Conservation (phyloP, 1,140 invertebrate species). For the Drosophila parabipectinata region DNA sequence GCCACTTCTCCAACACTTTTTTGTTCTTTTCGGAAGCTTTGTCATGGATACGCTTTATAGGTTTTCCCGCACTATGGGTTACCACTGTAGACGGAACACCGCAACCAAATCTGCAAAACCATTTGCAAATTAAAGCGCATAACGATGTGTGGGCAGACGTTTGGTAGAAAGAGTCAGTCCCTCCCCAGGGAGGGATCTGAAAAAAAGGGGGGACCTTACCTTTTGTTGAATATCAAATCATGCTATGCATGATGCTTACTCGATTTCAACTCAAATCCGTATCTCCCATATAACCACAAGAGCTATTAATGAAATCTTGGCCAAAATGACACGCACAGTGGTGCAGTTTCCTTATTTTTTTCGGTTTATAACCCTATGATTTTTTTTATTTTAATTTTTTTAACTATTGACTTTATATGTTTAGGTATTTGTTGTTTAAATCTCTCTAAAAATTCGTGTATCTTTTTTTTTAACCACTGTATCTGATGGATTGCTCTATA, state of each 20-base stretch:
- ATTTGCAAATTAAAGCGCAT: constrained; percentile 67
- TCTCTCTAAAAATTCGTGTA: too few relatives aligned
- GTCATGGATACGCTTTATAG: constrained; percentile 14
- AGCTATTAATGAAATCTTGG: constrained; percentile 76
- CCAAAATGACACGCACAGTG: constrained; percentile 60
- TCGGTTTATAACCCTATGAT: too few relatives aligned
- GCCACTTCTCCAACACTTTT: constrained; percentile 33
- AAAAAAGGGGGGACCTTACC: constrained; percentile 15
- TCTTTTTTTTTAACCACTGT: not conserved
- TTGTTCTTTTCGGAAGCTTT: constrained; percentile 14
- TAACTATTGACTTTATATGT: too few relatives aligned
- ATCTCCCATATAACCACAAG: constrained; percentile 38
- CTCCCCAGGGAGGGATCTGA: too few relatives aligned
- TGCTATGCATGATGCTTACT: constrained; percentile 47
- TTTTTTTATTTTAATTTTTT: too few relatives aligned
- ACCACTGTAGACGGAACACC: constrained; percentile 37
- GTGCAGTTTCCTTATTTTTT: not conserved
- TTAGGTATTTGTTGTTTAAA: too few relatives aligned
- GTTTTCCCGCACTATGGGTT: constrained; percentile 15
- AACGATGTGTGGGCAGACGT: constrained; percentile 50
- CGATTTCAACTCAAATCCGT: not conserved
- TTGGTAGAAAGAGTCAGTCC: too few relatives aligned
- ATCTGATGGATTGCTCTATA: constrained; percentile 21
- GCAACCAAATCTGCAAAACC: constrained; percentile 44
- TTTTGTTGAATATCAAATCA: constrained; percentile 65